Conservation (phyloP, 1,140 invertebrate genomes). For the Sycophaga agraensis region DNA sequence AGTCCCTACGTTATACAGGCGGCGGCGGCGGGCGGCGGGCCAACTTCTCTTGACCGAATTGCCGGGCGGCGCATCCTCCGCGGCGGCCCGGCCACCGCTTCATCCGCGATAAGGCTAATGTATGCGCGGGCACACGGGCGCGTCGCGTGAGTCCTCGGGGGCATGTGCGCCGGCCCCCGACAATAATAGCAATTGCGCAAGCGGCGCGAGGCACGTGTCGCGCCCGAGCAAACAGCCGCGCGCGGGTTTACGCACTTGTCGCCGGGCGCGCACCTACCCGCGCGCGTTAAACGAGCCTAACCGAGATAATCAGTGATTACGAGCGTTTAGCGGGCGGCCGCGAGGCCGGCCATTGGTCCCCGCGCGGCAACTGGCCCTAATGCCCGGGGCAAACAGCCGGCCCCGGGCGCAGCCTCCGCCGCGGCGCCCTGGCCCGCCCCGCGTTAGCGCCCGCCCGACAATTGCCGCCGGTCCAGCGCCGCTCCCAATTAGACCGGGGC, state of each 20-base stretch:
- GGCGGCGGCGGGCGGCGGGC: slow-evolving; percentile 4
- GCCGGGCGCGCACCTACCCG: slow-evolving; percentile 21
- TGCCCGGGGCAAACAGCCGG: slow-evolving; percentile 40
- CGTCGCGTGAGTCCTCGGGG: no score
- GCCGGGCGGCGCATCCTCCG: neutral
- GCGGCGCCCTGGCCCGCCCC: no score
- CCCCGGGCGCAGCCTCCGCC: no score
- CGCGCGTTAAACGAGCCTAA: slow-evolving; percentile 55
- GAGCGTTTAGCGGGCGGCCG: slow-evolving; percentile 48
- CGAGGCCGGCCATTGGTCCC: neutral
- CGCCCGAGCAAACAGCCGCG: slow-evolving; percentile 2
- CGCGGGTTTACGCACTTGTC: slow-evolving; percentile 28
- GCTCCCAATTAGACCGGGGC: no score
- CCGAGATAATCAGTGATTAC: slow-evolving; percentile 57
- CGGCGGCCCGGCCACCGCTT: no score
- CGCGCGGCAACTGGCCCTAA: slow-evolving; percentile 38
- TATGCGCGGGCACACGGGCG: no score
- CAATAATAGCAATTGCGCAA: slow-evolving; percentile 10
- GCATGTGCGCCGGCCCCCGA: no score
- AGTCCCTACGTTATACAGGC: slow-evolving; percentile 40
- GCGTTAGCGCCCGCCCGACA: neutral
- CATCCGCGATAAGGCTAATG: no score
- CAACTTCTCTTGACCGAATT: no score
- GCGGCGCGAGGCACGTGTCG: neutral
- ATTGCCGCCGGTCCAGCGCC: no score